Conservation (phyloP, 2,113 vertebrate species). For the Sorex fumeus region DNA sequence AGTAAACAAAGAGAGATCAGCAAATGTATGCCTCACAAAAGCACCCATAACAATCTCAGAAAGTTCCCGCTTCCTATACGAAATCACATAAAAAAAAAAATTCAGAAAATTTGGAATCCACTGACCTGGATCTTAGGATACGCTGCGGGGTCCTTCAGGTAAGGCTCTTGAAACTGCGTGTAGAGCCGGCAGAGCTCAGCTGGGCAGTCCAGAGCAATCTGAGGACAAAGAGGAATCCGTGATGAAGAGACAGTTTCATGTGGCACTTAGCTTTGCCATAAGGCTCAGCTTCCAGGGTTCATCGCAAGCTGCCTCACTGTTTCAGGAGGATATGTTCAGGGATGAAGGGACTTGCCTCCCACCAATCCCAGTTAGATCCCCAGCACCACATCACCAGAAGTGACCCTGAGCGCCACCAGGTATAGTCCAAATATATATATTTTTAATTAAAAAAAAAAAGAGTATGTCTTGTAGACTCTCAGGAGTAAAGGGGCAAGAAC, state of each 20-base stretch:
- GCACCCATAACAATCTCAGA: too few relatives aligned
- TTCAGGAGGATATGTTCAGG: neutral
- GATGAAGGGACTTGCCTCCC: too few relatives aligned
- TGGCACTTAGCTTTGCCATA: neutral
- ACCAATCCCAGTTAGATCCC: too few relatives aligned
- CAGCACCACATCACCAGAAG: too few relatives aligned
- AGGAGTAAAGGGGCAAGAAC: too few relatives aligned
- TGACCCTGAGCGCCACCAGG: too few relatives aligned
- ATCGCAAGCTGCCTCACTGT: neutral
- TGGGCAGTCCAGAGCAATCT: conserved; percentile 96
- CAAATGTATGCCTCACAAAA: neutral
- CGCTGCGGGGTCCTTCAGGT: conserved; percentile 95
- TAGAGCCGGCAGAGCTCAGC: conserved; percentile 92
- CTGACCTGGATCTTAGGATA: conserved; percentile 96
- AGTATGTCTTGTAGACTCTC: too few relatives aligned
- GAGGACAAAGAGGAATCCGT: conserved; percentile 5
- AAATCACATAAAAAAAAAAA: neutral
- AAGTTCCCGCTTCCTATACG: too few relatives aligned
- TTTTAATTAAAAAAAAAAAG: too few relatives aligned
- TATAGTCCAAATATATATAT: too few relatives aligned
- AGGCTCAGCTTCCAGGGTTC: too few relatives aligned
- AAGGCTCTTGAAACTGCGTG: conserved; percentile 93
- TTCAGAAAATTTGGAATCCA: too few relatives aligned
- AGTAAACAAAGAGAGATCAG: conserved; percentile 65
- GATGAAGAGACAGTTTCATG: neutral